Base-by-base conservation (phyloP, 2,797 vertebrate species). In the Anas flavirostris region DNA sequence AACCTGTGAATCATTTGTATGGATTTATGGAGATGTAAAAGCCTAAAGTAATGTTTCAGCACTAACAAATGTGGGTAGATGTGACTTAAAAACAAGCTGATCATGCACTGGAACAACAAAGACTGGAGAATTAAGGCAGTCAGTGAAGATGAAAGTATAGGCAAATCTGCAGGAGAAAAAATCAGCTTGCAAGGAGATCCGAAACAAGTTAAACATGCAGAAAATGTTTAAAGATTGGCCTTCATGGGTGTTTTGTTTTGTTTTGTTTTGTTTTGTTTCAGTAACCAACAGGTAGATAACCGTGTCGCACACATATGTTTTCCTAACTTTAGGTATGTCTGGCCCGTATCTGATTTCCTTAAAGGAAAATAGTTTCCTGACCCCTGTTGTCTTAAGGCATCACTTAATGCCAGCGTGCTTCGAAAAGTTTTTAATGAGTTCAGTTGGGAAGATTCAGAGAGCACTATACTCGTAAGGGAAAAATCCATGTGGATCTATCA, bases 31-130 rank as follows among this genome's bases (percentile, higher is more conserved):
- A 97, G 92, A 94, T 83, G 80, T 81, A 82, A 97, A 87, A 87
- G 94, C 94, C 92, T 91, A 86, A 96, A 97, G 93, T 96, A 96
- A 97, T 96, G 91, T 97, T 98, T 97, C 95, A 96, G 90, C 93
- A 93, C 94, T 96, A 97, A 95, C 86, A 97, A 98, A 96, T 94
- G 83, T 94, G 78, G 90, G 88, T 95, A 95, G 93, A 95, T 86
- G 70, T 53, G 91, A 97, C 93, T 97, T 97, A 96, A 97, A 97
- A 97, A 97, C 96, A 97, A 97, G 93, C 93, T 96, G 97, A 97
- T 97, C 87, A 14, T 67, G 81, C 94, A 94, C 63, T 93, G 93
- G 87, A 97, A 97, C 91, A 97, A 97, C 96, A 97, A 97, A 97
- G 95, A 95, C 87, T 67, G 43, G 72, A 95, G 88, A 96, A 98